Evolutionary conservation across 2,888 invertebrate species (phyloP), one percentile per base, ranked within the genome.

Genomic region (Dicyrtomina minuta): DNA sequence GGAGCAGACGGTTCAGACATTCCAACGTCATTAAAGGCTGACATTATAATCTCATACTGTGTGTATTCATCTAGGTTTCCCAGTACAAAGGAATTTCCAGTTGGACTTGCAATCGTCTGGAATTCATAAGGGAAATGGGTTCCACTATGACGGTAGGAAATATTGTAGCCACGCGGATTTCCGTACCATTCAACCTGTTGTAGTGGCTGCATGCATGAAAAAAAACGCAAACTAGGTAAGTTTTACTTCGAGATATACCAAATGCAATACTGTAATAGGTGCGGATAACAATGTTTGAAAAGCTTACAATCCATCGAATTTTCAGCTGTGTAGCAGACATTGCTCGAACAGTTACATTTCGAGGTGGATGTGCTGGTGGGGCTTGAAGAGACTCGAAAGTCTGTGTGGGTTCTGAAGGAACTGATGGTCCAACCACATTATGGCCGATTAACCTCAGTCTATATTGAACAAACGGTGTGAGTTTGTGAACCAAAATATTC

Each of bases 111-210:
- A 60, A 93, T 93, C 1, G 86, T 84, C 22, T 88, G 86, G 27
- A 62, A 58, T 65, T 75, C 67, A 64, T 68, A 75, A 6, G 62
- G 70, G 24, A 58, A 72, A 0, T 68, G 70, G 26, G 66, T 44
- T 46, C 74, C 82, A 13, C 85, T 79, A 80, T 90, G 89, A 33
- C 86, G 86, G 81, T 91, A 96, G 0, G 91, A 90, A 64, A 96
- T 92, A 80, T 95, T 93, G 81, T 96, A 96, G 6, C 96, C 96
- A 75, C 92, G 87, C 0, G 96, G 94, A 81, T 93, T 94, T 22
- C 98, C 98, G 81, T 93, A 97, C 98, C 98, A 99, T 82, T 96
- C 92, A 60, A 90, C 88, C 83, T 93, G 93, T 80, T 94, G 93
- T 68, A 97, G 82, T 1, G 97, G 96, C 92, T 93, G 81, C 55